Conservation (phyloP, 2,113 vertebrate species). For the Coreoperca whiteheadi region DNA sequence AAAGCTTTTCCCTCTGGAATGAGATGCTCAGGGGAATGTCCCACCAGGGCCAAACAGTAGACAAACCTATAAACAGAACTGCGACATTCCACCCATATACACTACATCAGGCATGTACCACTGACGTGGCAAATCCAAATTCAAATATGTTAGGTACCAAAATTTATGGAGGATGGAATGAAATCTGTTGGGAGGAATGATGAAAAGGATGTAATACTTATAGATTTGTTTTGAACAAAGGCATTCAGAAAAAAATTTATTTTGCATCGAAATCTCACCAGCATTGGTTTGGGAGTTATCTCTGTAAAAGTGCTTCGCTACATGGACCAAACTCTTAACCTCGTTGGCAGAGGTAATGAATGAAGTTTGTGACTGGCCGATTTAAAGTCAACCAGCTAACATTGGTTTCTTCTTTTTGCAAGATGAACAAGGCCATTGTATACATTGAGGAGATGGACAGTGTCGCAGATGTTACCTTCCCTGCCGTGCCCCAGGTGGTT, state of each 20-base stretch:
- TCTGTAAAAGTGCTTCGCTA: not conserved
- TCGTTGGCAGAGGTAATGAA: not conserved
- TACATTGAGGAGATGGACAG: constrained; percentile 90
- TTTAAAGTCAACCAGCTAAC: too few relatives aligned
- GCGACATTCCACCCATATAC: constrained; percentile 67
- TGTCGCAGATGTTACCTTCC: constrained; percentile 86
- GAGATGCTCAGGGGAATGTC: constrained; percentile 76
- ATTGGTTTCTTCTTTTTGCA: too few relatives aligned
- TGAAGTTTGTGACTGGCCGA: not conserved
- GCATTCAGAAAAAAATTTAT: too few relatives aligned
- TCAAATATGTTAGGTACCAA: not conserved
- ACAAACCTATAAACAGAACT: constrained; percentile 79
- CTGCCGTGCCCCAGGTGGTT: constrained; percentile 86
- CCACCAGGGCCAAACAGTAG: constrained; percentile 69
- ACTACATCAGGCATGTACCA: constrained; percentile 35
- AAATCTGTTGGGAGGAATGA: not conserved
- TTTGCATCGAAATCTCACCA: not conserved
- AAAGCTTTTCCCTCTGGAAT: constrained; percentile 78
- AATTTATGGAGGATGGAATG: not conserved
- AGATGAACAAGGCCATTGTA: constrained; percentile 88
- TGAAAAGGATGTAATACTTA: not conserved
- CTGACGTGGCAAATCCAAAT: constrained; percentile 29
- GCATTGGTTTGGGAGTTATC: not conserved
- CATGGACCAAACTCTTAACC: too few relatives aligned
- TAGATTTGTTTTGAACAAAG: not conserved